Evolutionary conservation across 2,888 invertebrate species (phyloP), one percentile per base, ranked within the genome.

Genomic region (Phragmatobia fuliginosa): DNA sequence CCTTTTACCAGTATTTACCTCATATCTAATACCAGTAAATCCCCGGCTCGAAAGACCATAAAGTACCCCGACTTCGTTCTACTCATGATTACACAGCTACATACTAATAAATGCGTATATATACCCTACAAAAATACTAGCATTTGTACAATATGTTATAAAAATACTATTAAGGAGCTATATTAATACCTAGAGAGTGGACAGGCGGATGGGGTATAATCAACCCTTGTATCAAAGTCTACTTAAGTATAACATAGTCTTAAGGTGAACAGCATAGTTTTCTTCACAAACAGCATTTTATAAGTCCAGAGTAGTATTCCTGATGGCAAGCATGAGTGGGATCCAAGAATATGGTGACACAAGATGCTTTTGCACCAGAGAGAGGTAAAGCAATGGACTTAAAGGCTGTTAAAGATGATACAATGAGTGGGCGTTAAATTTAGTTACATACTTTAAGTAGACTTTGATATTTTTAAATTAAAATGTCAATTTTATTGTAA

Each of bases 51-150:
- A 31, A 32, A 31, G 58, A 18, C 58, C 28, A 61, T 60, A 63
- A 62, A 66, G 60, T 41, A 62, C 62, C 72, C 74, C 70, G 60
- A 67, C 65, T 68, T 69, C 71, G 67, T 65, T 36, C 36, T 76
- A 72, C 66, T 66, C 52, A 68, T 69, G 71, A 71, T 71, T 66
- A 76, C 16, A 73, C 28, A 63, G 21, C 76, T 81, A 81, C 73
- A 79, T 72, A 75, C 74, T 85, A 87, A 72, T 85, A 91, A 90
- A 91, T 90, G 90, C 90, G 81, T 85, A 86, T 86, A 87, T 88
- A 66, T 70, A 83, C 79, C 77, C 83, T 91, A 90, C 80, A 89
- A 90, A 91, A 91, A 92, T 91, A 91, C 89, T 90, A 90, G 85
- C 65, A 62, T 84, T 88, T 87, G 86, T 83, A 85, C 85, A 86